Conservation (phyloP, 2,888 invertebrate genomes). For the Drosophila emarginata region DNA sequence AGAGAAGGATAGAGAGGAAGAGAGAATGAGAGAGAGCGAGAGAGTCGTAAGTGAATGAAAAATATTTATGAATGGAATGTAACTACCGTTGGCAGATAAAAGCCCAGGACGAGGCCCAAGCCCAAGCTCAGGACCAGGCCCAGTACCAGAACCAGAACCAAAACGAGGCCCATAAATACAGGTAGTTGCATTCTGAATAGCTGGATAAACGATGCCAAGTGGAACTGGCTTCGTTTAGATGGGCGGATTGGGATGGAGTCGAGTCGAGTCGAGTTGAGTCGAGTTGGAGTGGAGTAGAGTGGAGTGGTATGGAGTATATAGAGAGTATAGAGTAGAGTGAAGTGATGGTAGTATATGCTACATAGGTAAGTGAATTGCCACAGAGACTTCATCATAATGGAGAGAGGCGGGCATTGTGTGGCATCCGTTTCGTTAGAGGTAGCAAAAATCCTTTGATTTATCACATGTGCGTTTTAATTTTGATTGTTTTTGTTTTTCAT, state of each 20-base stretch:
- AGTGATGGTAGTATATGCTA: background rate
- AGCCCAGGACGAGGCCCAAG: constrained; percentile 50
- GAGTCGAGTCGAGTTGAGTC: background rate
- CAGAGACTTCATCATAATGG: constrained; percentile 58
- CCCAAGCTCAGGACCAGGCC: background rate
- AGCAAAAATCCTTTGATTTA: constrained; percentile 70
- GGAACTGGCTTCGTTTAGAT: constrained; percentile 13
- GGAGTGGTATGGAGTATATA: background rate
- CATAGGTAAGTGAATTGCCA: constrained; percentile 68
- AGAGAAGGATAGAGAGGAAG: background rate
- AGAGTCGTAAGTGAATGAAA: constrained; percentile 69
- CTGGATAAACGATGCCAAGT: constrained; percentile 67
- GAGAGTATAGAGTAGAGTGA: background rate
- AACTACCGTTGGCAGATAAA: constrained; percentile 71
- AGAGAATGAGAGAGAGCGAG: constrained; percentile 6
- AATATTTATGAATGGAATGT: constrained; percentile 74
- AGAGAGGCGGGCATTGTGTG: constrained; percentile 37
- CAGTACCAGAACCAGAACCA: constrained; percentile 29
- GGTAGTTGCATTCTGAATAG: constrained; percentile 67
- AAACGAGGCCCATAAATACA: constrained; percentile 67
- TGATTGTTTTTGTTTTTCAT: constrained; percentile 46
- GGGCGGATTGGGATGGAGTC: background rate
- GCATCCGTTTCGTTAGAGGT: constrained; percentile 14
- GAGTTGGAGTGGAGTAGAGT: background rate
- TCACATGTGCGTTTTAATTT: constrained; percentile 71